phyloP scores from a whole-genome alignment of 2,113 vertebrate species.

The Noturus placidus region DNA sequence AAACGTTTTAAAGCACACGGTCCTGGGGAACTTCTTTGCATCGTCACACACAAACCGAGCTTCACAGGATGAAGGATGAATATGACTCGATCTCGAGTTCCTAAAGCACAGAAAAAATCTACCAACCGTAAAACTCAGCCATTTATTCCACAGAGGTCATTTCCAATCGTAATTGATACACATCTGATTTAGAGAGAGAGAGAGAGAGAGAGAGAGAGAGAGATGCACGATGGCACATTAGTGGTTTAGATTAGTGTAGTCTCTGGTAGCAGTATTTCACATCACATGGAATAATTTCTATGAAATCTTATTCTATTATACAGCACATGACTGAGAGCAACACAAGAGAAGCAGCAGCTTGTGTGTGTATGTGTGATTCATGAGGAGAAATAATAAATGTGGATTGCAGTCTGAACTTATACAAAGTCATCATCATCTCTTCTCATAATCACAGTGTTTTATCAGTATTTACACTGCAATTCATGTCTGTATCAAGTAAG shows the following conservation, averaged over 20 bases:
- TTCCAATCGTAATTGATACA: neutral
- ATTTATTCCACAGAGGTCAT: neutral
- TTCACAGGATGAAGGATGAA: neutral
- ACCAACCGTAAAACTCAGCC: neutral
- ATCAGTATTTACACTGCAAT: neutral
- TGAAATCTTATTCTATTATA: neutral
- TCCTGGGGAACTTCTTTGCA: conserved; percentile 47
- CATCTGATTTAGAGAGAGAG: neutral
- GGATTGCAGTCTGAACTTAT: neutral
- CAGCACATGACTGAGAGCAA: neutral
- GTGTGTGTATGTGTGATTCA: neutral
- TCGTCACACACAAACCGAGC: neutral
- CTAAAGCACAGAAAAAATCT: neutral
- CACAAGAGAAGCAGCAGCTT: neutral
- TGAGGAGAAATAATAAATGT: neutral
- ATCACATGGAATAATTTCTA: neutral
- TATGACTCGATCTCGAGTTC: neutral
- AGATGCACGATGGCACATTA: neutral
- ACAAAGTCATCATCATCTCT: neutral
- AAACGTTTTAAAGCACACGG: conserved; percentile 69
- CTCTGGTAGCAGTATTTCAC: neutral
- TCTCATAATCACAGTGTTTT: neutral
- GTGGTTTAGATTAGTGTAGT: neutral
- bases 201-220: neutral
- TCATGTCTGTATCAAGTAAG: neutral